Evolutionary conservation across 2,888 invertebrate species (phyloP), one percentile per base, ranked within the genome.

Genomic region (Callyntrura sp.): DNA sequence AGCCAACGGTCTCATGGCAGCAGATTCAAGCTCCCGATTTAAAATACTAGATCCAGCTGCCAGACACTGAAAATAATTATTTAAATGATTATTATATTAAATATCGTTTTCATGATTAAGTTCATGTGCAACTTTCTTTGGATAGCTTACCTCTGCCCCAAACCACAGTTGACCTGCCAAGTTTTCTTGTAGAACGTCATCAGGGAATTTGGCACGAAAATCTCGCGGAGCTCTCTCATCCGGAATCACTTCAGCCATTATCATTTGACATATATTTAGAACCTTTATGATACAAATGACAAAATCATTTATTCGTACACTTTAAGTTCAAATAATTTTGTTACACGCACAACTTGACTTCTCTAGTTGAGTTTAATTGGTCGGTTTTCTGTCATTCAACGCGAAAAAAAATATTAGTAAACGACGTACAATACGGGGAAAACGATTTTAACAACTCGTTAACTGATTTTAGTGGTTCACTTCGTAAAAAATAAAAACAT

Each of bases 151-250:
- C 96, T 99, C 99, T 88, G 99, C 99, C 20, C 99, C 99, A 95
- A 99, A 99, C 99, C 99, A 99, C 68, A 99, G 96, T 95, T 99
- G 99, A 0, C 99, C 99, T 57, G 99, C 98, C 91, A 99, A 95
- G 95, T 98, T 99, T 94, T 99, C 99, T 95, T 99, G 99, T 93
- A 99, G 96, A 12, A 99, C 98, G 94, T 99, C 99, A 94, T 99
- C 99, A 0, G 99, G 99, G 94, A 99, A 99, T 95, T 99, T 99
- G 88, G 98, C 98, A 76, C 99, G 96, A 95, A 99, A 99, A 94
- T 99, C 99, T 68, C 99, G 96, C 92, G 97, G 97, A 86, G 98
- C 98, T 85, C 98, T 96, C 94, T 98, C 97, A 92, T 97, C 97
- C 3, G 96, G 96, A 88, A 99, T 96, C 84, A 98, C 95, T 94